Conservation (phyloP, 2,797 vertebrate genomes). For the Malurus leucopterus region DNA sequence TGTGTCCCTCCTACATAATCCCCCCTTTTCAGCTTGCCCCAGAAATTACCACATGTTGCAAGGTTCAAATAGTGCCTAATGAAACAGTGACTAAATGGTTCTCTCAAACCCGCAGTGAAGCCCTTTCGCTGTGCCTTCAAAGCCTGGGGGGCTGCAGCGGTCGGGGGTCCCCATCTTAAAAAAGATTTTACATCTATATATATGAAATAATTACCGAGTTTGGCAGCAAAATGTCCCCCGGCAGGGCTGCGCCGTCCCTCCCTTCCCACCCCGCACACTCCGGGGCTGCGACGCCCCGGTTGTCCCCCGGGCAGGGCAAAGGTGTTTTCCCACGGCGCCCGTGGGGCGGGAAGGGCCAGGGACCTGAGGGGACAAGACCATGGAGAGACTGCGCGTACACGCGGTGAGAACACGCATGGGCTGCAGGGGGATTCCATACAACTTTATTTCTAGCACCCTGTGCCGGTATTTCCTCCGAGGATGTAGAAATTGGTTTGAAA, state of each 20-base stretch:
- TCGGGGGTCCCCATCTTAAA: conserved; percentile 71
- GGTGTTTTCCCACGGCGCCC: neutral
- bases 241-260: conserved; percentile 49
- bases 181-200: neutral
- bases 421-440: rapidly evolving
- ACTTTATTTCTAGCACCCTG: neutral
- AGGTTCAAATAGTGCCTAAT: conserved; percentile 97
- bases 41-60: conserved; percentile 97
- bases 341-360: too few relatives aligned
- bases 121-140: conserved; percentile 83
- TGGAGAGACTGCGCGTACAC: rapidly evolving
- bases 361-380: rapidly evolving
- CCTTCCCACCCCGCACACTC: neutral
- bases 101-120: conserved; percentile 77
- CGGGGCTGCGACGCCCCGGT: neutral
- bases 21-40: conserved; percentile 87
- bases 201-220: conserved; percentile 15
- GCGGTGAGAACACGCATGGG: neutral
- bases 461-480: neutral
- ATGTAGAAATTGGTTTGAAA: neutral
- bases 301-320: neutral
- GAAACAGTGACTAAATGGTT: conserved; percentile 95
- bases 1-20: conserved; percentile 92
- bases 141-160: conserved; percentile 73
- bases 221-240: conserved; percentile 78